phyloP scores from a whole-genome alignment of 2,888 invertebrate genomes.

The Kuschelorhynchus macadamiae region DNA sequence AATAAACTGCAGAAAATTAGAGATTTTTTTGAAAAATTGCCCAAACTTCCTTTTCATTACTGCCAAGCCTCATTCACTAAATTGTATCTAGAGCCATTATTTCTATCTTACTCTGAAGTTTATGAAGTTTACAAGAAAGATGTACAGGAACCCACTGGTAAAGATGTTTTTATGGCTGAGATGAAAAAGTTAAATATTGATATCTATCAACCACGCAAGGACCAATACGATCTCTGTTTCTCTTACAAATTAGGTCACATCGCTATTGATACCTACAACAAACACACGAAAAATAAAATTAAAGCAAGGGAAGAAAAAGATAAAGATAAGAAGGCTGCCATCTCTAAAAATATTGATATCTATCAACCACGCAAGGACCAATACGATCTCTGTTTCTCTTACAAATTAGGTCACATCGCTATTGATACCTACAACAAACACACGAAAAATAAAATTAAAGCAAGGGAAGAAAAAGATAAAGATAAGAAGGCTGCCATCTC shows the following conservation, averaged over 20 bases:
- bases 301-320: constrained; percentile 29
- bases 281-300: constrained; percentile 39
- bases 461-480: constrained; percentile 19
- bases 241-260: constrained; percentile 32
- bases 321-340: too few relatives aligned
- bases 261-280: constrained; percentile 28
- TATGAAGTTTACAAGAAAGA: constrained; percentile 29
- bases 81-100: constrained; percentile 40
- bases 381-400: constrained; percentile 44
- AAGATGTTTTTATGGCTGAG: constrained; percentile 35
- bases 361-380: constrained; percentile 45
- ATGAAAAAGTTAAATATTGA: constrained; percentile 38
- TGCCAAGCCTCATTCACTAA: constrained; percentile 39
- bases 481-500: constrained; percentile 32
- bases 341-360: constrained; percentile 42
- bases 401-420: constrained; percentile 34
- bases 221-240: constrained; percentile 48
- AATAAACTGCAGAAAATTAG: too few relatives aligned
- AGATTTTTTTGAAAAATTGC: constrained; percentile 13
- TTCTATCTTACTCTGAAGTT: constrained; percentile 34
- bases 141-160: constrained; percentile 5
- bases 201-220: constrained; percentile 42
- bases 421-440: constrained; percentile 36
- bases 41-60: constrained; percentile 47
- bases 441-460: constrained; percentile 36